Conservation (phyloP, 2,113 vertebrate species). For the Tachycineta bicolor region DNA sequence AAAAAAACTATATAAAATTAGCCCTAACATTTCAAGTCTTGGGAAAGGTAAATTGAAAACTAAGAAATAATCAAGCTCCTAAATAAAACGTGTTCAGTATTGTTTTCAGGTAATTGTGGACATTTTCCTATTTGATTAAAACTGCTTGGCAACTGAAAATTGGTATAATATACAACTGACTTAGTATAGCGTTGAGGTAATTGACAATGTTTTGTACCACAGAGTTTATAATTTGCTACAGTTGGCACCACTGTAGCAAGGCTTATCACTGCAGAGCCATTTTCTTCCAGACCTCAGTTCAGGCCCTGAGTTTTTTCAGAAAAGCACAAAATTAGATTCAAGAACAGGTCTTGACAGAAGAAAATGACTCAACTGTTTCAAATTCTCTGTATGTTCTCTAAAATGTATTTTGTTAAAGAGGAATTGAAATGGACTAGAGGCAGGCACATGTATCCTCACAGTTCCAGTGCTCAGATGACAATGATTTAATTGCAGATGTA, state of each 20-base stretch:
- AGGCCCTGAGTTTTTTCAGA: neutral
- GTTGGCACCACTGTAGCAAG: neutral
- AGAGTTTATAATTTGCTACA: neutral
- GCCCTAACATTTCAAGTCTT: neutral
- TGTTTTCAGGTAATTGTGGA: neutral
- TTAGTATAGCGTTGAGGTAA: neutral
- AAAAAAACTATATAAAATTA: neutral
- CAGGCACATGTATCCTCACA: rapidly evolving
- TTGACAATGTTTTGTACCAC: neutral
- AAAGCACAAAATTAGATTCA: neutral
- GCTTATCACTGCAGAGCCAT: neutral
- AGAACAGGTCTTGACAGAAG: neutral
- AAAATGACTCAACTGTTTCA: neutral
- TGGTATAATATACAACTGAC: neutral
- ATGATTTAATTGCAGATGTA: neutral
- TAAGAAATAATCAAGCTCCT: neutral
- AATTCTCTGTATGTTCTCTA: neutral
- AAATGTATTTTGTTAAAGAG: neutral
- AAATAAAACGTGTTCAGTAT: neutral
- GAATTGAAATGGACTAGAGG: neutral
- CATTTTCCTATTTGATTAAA: neutral
- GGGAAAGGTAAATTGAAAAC: neutral
- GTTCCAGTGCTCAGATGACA: neutral
- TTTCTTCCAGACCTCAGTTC: neutral
- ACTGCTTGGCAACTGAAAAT: neutral